A percentile compares a stretch with the other conserved stretches of the same genome.
phyloP scores from a whole-genome alignment of 2,888 invertebrate genomes.

The Yponomeuta plumbellus region DNA sequence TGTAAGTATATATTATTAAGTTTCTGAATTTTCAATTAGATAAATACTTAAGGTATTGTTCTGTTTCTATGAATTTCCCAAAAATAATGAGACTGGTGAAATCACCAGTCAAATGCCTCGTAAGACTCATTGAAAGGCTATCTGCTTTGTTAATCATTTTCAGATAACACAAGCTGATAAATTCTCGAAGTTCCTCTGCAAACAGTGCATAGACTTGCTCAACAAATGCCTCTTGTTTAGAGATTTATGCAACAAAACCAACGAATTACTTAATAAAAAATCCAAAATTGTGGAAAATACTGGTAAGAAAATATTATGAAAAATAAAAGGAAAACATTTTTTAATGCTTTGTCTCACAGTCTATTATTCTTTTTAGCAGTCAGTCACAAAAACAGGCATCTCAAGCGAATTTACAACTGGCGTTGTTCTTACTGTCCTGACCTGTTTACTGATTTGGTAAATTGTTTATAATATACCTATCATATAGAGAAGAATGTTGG shows the following conservation, averaged over 20 bases:
- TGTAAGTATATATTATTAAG: background rate
- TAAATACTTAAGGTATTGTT: background rate
- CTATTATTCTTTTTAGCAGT: background rate
- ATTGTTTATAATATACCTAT: too few relatives aligned
- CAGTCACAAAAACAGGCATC: background rate
- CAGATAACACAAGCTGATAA: conserved; percentile 1
- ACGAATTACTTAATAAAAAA: background rate
- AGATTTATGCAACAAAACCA: background rate
- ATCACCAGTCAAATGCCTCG: too few relatives aligned
- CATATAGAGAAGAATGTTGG: too few relatives aligned
- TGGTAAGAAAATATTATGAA: background rate
- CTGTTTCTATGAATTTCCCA: background rate
- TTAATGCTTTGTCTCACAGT: too few relatives aligned
- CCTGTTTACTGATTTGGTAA: background rate
- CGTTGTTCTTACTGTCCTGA: background rate
- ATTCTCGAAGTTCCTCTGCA: conserved; percentile 5
- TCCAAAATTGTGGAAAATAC: background rate
- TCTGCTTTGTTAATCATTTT: background rate
- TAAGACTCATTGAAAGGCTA: too few relatives aligned
- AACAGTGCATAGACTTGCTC: conserved; percentile 6
- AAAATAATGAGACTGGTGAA: too few relatives aligned
- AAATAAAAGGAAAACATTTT: too few relatives aligned
- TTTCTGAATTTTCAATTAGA: background rate
- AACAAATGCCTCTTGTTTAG: background rate
- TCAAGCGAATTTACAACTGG: background rate